Percentiles rank a stretch among this genome's conserved stretches.
phyloP scores from a whole-genome alignment of 2,888 invertebrate species.

The Lycophotia porphyrea region DNA sequence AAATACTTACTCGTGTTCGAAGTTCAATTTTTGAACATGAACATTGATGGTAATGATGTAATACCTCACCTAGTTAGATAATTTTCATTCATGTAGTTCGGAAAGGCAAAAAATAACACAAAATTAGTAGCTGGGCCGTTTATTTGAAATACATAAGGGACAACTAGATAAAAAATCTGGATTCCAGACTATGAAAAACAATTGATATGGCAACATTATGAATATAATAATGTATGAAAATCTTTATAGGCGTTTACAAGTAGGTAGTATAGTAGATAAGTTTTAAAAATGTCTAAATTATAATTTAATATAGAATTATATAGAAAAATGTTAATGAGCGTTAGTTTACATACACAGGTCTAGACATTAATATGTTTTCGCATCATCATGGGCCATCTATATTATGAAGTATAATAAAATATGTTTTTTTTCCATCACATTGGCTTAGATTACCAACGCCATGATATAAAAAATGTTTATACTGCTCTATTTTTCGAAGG shows the following conservation, averaged over 20 bases:
- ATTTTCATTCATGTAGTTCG: not conserved
- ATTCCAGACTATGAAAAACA: conserved; percentile 87
- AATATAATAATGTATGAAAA: conserved; percentile 80
- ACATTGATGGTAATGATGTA: not conserved
- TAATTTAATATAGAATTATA: conserved; percentile 71
- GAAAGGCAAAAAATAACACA: conserved; percentile 70
- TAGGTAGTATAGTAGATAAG: conserved; percentile 72
- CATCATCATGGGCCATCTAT: conserved; percentile 45
- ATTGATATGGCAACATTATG: conserved; percentile 88
- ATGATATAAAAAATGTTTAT: conserved; percentile 24
- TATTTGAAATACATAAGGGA: conserved; percentile 87
- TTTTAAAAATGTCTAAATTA: conserved; percentile 77
- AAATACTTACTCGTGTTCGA: not conserved
- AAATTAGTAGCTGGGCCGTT: conserved; percentile 82
- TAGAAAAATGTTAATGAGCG: conserved; percentile 74
- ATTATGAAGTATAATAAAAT: conserved; percentile 44
- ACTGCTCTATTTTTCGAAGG: conserved; percentile 32
- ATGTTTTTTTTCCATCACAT: conserved; percentile 38
- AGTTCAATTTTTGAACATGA: not conserved
- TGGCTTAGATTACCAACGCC: not conserved
- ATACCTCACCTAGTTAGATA: not conserved
- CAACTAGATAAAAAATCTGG: conserved; percentile 88
- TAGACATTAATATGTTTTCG: conserved; percentile 47
- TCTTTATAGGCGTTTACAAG: conserved; percentile 76
- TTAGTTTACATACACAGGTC: conserved; percentile 63